Percentiles rank a stretch among this genome's conserved stretches.
Conservation (phyloP, 1,140 invertebrate species). For the Leptonema lineaticorne region DNA sequence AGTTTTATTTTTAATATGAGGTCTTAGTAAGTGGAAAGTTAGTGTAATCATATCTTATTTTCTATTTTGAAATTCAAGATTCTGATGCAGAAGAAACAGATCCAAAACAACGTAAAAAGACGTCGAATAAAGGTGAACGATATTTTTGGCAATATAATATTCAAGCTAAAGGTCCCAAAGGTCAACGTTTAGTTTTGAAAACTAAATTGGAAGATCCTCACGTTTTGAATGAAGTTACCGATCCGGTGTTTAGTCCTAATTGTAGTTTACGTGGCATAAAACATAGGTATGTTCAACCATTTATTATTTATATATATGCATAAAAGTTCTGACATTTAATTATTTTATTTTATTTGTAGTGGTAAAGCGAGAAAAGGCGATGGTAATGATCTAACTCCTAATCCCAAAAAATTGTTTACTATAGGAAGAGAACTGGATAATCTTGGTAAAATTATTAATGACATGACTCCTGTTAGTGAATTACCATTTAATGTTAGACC, state of each 20-base stretch:
- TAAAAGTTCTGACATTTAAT: not conserved
- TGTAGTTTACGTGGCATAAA: slow-evolving; percentile 89
- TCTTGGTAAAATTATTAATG: slow-evolving; percentile 87
- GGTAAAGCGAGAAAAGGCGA: slow-evolving; percentile 96
- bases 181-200: slow-evolving; percentile 79
- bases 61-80: slow-evolving; percentile 51
- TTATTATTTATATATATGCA: not conserved
- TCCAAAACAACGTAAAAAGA: slow-evolving; percentile 44
- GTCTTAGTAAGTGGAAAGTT: not conserved
- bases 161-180: slow-evolving; percentile 96
- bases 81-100: slow-evolving; percentile 67
- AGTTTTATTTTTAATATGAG: too few relatives aligned
- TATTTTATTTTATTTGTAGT: slow-evolving; percentile 52
- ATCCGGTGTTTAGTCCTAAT: slow-evolving; percentile 89
- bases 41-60: slow-evolving; percentile 7
- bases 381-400: slow-evolving; percentile 95
- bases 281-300: slow-evolving; percentile 62
- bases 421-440: slow-evolving; percentile 94
- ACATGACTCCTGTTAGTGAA: slow-evolving; percentile 93
- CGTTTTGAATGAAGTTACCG: slow-evolving; percentile 82
- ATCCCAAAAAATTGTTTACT: slow-evolving; percentile 84
- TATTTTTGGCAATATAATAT: slow-evolving; percentile 99
- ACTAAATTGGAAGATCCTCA: slow-evolving; percentile 90
- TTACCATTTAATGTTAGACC: slow-evolving; percentile 85
- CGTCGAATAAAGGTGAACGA: slow-evolving; percentile 71